Percentiles rank a stretch among this genome's conserved stretches.
Evolutionary conservation across 2,113 vertebrate species (phyloP).

Genomic region (Calypte anna): DNA sequence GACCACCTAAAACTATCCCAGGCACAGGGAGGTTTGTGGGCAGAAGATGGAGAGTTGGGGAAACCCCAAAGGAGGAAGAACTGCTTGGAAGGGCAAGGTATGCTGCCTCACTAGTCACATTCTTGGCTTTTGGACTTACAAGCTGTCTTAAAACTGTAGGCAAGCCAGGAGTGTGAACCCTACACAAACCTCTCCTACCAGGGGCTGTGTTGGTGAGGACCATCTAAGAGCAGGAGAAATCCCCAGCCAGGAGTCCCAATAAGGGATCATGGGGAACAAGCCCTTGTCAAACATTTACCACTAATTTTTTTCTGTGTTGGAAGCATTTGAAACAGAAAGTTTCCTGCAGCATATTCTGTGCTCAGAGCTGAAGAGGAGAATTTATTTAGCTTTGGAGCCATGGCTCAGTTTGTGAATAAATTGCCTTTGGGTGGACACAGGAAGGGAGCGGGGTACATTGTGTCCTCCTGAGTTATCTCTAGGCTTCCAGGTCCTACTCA

Average conservation of each 20-base stretch:
- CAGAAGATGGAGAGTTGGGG: neutral
- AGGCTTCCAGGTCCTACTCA: neutral
- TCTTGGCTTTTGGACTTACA: neutral
- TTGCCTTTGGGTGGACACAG: neutral
- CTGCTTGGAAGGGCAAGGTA: neutral
- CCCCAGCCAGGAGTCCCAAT: neutral
- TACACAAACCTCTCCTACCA: neutral
- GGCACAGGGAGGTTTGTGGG: neutral
- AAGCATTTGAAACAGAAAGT: neutral
- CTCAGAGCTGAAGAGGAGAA: fast-evolving
- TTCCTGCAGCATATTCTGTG: neutral
- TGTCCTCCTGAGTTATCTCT: neutral
- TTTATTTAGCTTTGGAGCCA: neutral
- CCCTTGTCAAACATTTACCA: neutral
- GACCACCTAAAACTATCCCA: neutral
- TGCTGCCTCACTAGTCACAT: neutral
- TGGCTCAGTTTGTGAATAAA: neutral
- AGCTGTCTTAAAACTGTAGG: neutral
- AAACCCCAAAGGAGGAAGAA: neutral
- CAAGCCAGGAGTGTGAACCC: neutral
- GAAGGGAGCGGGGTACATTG: neutral
- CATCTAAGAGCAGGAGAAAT: neutral
- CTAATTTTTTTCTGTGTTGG: neutral
- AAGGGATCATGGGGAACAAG: neutral
- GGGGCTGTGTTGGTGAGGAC: neutral